Evolutionary conservation across 1,140 invertebrate genomes (phyloP), one percentile per base, ranked within the genome.

Genomic region (Drosophila pandora): DNA sequence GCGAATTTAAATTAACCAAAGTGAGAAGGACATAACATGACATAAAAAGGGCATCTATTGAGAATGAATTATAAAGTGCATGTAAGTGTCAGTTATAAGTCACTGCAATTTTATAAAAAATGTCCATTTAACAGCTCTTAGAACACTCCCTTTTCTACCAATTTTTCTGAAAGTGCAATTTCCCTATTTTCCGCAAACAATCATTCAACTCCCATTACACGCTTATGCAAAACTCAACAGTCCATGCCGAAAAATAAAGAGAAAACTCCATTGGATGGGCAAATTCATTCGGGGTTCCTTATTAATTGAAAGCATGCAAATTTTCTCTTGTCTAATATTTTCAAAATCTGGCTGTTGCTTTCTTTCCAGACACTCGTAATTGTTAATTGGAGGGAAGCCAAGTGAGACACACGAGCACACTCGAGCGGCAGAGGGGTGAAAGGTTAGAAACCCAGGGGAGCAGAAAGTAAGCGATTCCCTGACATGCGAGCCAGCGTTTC

Each of bases 291-390:
- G 43, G 43, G 59, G 68, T 79, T 87, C 78, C 79, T 88, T 72
- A 88, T 87, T 88, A 82, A 82, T 82, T 56, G 50, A 68, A 61
- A 56, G 52, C 83, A 87, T 87, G 83, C 78, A 87, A 87, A 87
- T 88, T 82, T 76, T 68, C 50, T 59, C 73, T 49, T 17, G 32
- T 61, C 69, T 37, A 73, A 73, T 25, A 17, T 47, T 62, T 28
- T 56, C 2, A 34, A 54, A 28, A 21, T 57, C 30, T 37, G 47
- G 47, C 9, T 32, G 64, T 76, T 69, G 62, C 64, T 58, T 77
- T 73, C 59, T 57, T 65, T 68, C 54, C 45, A 47, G 17, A 49
- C 39, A 61, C 62, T 48, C 60, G 43, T 34, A 68, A 61, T 61
- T 63, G 59, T 61, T 85, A 85, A 85, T 85, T 85, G 67, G 57